Evolutionary conservation across 1,140 invertebrate genomes (phyloP), one percentile per base, ranked within the genome.

Genomic region (Mercenaria mercenaria): DNA sequence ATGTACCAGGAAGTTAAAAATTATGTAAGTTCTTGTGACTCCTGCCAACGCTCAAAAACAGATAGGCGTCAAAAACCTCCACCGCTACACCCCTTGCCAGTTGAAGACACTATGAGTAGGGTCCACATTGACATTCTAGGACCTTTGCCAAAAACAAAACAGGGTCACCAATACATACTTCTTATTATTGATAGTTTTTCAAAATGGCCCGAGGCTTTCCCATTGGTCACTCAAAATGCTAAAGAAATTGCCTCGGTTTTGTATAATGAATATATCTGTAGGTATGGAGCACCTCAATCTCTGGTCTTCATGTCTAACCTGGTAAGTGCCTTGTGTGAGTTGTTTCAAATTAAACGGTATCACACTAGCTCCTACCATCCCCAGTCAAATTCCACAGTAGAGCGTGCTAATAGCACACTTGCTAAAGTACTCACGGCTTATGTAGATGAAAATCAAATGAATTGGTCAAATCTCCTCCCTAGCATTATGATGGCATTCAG

Each of bases 321-420:
- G 2, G 50, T 86, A 0, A 56, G 47, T 13, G 67, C 43, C 2
- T 37, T 74, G 41, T 69, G 29, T 52, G 64, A 74, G 37, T 26
- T 93, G 3, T 92, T 93, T 41, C 67, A 92, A 37, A 90, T 93
- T 23, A 92, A 81, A 39, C 47, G 91, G 26, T 88, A 91, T 32
- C 59, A 84, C 56, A 91, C 92, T 29, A 92, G 88, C 23, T 52
- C 61, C 34, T 93, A 92, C 69, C 93, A 93, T 89, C 92, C 92
- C 41, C 85, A 91, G 61, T 74, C 88, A 52, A 93, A 93, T 59
- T n/a, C 88, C 26, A 85, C 90, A 77, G 91, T 87, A 83, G 90
- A 91, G 50, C 52, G 89, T 72, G 34, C 52, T 11, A 86, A 77
- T 59, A 88, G 61, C 10, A 87, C 83, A 37, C 34, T 87, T 23